Percentiles rank a stretch among this genome's conserved stretches.
These are phyloP conservation scores for Onychorhynchus coronatus DNA, from an alignment of 2,113 vertebrate genomes.

Conservation along the genomic window DNA sequence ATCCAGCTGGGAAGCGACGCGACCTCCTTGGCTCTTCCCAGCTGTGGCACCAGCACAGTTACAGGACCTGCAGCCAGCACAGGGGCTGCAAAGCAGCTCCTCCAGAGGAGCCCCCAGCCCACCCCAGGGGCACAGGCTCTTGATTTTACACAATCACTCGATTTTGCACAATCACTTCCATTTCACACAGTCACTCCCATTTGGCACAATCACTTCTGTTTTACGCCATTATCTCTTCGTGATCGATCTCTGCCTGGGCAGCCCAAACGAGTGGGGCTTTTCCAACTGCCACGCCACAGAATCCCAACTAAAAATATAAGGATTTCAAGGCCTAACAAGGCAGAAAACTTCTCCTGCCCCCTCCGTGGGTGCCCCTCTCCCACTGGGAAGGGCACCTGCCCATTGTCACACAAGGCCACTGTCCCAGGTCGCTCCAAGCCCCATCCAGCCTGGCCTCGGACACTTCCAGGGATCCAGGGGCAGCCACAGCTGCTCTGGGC, in stretches of 20 bases:
- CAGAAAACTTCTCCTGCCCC: not conserved
- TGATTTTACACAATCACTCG: not conserved
- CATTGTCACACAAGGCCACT: not conserved
- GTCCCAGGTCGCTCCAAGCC: not conserved
- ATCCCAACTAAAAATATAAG: fast-evolving
- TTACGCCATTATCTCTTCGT: not conserved
- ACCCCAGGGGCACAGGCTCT: not conserved
- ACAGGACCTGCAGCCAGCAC: no score
- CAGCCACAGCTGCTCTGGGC: not conserved
- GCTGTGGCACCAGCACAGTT: not conserved
- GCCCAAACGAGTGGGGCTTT: not conserved
- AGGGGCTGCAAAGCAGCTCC: not conserved
- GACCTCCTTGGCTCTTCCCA: not conserved
- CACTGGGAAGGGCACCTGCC: not conserved
- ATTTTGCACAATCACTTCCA: not conserved
- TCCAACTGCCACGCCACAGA: fast-evolving
- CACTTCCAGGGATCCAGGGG: not conserved
- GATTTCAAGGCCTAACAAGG: not conserved
- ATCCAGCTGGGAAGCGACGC: not conserved
- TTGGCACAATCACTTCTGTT: not conserved
- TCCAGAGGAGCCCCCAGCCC: not conserved
- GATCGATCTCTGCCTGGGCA: not conserved
- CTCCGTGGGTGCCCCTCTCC: not conserved
- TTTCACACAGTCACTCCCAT: no score
- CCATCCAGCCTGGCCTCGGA: not conserved